These are phyloP conservation scores for Taurulus bubalis DNA, from an alignment of 2,113 vertebrate genomes.

Conservation along the genomic window DNA sequence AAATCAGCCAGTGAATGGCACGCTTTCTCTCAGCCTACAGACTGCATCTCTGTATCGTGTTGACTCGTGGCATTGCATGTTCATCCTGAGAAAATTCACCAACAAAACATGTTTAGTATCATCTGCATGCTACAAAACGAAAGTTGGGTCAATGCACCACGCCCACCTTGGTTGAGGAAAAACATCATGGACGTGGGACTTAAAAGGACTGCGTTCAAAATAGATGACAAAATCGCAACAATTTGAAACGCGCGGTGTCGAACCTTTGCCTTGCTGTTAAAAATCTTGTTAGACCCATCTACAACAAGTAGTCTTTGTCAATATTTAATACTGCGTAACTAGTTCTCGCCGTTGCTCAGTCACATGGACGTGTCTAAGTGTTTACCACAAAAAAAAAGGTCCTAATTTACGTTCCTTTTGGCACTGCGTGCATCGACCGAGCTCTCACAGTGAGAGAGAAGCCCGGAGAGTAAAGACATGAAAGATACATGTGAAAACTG, in stretches of 20 bases:
- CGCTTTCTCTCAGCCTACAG: not conserved
- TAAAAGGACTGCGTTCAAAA: too few relatives aligned
- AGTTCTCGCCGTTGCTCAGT: too few relatives aligned
- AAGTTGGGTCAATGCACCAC: too few relatives aligned
- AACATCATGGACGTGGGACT: too few relatives aligned
- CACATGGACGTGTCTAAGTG: too few relatives aligned
- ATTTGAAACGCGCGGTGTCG: too few relatives aligned
- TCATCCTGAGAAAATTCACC: not conserved
- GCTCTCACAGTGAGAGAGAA: not conserved
- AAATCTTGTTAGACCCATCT: too few relatives aligned
- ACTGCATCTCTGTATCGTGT: not conserved
- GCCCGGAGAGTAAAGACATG: not conserved
- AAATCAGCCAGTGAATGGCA: slow-evolving; percentile 45
- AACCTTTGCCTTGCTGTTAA: too few relatives aligned
- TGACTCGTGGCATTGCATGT: slow-evolving; percentile 17
- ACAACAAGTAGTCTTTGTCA: too few relatives aligned
- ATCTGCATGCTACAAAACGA: not conserved
- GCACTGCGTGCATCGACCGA: not conserved
- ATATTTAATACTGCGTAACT: not conserved
- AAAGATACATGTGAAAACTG: not conserved
- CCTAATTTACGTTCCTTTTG: not conserved
- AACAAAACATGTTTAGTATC: not conserved
- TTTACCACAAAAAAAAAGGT: not conserved
- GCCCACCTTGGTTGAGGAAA: too few relatives aligned
- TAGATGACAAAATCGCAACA: too few relatives aligned